Evolutionary conservation across 1,140 invertebrate genomes (phyloP).

Genomic region (Apolygus lucorum): DNA sequence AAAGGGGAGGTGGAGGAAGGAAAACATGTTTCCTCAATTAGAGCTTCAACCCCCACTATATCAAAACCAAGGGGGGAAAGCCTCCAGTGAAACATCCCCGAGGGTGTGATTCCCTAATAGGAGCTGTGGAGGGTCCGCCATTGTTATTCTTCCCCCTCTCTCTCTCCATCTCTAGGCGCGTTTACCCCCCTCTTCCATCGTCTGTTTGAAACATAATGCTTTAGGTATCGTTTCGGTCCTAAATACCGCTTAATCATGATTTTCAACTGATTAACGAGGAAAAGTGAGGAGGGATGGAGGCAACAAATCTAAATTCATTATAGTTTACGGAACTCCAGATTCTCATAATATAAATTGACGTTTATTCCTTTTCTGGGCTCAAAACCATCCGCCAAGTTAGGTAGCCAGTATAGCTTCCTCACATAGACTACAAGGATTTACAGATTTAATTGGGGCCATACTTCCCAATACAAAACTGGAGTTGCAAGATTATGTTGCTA

Average conservation of each 20-base stretch:
- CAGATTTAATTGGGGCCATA: too few species aligned
- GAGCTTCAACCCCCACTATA: constrained; percentile 13
- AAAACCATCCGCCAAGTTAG: too few species aligned
- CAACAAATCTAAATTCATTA: constrained; percentile 2
- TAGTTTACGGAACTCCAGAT: too few species aligned
- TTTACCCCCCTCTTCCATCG: neutral
- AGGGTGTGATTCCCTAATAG: constrained; percentile 15
- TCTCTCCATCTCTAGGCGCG: neutral
- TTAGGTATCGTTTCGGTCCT: neutral
- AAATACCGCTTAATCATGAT: constrained; percentile 10
- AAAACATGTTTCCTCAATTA: constrained; percentile 14
- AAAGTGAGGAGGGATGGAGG: neutral
- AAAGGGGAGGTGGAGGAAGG: neutral
- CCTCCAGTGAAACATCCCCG: neutral
- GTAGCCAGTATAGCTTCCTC: too few species aligned
- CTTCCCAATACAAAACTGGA: too few species aligned
- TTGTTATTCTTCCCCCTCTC: neutral
- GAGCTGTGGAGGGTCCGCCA: neutral
- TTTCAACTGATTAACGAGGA: constrained; percentile 3
- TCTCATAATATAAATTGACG: too few species aligned
- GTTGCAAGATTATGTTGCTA: too few species aligned
- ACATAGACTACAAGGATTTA: too few species aligned
- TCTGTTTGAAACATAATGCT: neutral
- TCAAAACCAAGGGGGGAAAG: neutral
- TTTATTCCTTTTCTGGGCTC: too few species aligned